A percentile compares a stretch with the other conserved stretches of the same genome.
Evolutionary conservation across 2,888 invertebrate genomes (phyloP).

Genomic region (Drosophila demipolita): DNA sequence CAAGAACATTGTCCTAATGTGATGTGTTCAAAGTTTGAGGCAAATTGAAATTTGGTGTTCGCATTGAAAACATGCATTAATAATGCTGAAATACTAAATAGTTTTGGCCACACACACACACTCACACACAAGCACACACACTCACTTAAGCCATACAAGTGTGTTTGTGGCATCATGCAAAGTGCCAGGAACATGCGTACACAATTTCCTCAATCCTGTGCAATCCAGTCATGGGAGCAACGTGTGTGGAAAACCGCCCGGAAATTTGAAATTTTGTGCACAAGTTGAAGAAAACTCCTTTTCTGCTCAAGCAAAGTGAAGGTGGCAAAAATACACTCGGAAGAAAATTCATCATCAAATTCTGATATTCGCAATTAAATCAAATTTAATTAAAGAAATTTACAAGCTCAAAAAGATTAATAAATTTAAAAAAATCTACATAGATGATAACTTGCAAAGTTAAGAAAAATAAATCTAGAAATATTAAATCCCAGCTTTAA

Average conservation of each 20-base stretch:
- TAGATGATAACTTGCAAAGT: too few relatives aligned
- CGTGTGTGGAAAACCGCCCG: constrained; percentile 47
- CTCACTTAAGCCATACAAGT: background rate
- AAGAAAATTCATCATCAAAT: background rate
- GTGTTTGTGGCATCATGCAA: constrained; percentile 33
- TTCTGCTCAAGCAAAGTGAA: constrained; percentile 15
- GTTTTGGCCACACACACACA: constrained; percentile 46
- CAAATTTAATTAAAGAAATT: background rate
- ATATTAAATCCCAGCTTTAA: too few relatives aligned
- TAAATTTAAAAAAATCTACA: too few relatives aligned
- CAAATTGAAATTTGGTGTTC: constrained; percentile 76
- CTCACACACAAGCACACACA: constrained; percentile 6
- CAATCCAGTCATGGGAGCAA: constrained; percentile 29
- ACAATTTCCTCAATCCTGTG: constrained; percentile 68
- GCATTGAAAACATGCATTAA: constrained; percentile 72
- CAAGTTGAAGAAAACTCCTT: constrained; percentile 41
- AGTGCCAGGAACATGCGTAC: constrained; percentile 76
- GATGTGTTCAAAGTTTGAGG: constrained; percentile 20
- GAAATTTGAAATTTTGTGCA: constrained; percentile 76
- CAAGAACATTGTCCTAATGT: background rate
- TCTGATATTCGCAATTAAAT: background rate
- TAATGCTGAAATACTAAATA: constrained; percentile 71
- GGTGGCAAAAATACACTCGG: constrained; percentile 11
- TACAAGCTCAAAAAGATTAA: too few relatives aligned
- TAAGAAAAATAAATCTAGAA: too few relatives aligned